Conservation (phyloP, 2,888 invertebrate species). For the Lasioglossum pauxillum region DNA sequence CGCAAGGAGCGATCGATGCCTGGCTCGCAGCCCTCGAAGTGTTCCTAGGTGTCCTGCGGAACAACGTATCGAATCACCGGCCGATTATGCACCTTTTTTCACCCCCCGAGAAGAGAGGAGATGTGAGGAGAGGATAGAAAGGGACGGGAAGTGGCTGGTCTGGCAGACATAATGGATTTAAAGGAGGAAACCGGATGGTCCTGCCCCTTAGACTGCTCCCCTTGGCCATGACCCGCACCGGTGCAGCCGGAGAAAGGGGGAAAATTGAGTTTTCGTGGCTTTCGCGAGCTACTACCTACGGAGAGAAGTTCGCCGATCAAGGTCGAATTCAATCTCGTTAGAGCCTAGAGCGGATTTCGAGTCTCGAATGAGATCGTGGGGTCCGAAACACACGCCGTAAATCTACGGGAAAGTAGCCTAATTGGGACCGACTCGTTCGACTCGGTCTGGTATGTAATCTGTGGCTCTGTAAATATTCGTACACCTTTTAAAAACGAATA, state of each 20-base stretch:
- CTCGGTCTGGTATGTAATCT: no score
- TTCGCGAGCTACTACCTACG: conserved; percentile 36
- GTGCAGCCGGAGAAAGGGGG: conserved; percentile 12
- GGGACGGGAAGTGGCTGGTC: conserved; percentile 4
- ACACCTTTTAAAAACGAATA: no score
- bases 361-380: no score
- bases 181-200: conserved; percentile 30
- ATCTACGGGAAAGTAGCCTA: no score
- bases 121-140: neutral
- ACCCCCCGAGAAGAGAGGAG: neutral
- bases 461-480: no score
- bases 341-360: conserved; percentile 34
- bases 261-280: conserved; percentile 29
- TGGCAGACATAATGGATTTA: conserved; percentile 25
- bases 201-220: conserved; percentile 27
- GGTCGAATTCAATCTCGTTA: conserved; percentile 36
- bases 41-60: neutral
- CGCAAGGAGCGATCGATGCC: neutral
- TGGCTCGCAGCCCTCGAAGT: neutral
- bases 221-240: conserved; percentile 58
- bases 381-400: no score
- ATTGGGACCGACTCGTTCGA: no score
- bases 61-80: neutral
- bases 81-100: neutral
- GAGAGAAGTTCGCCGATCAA: conserved; percentile 45